Base-by-base conservation (phyloP, 1,140 invertebrate species). In the Brachionus rubens region DNA sequence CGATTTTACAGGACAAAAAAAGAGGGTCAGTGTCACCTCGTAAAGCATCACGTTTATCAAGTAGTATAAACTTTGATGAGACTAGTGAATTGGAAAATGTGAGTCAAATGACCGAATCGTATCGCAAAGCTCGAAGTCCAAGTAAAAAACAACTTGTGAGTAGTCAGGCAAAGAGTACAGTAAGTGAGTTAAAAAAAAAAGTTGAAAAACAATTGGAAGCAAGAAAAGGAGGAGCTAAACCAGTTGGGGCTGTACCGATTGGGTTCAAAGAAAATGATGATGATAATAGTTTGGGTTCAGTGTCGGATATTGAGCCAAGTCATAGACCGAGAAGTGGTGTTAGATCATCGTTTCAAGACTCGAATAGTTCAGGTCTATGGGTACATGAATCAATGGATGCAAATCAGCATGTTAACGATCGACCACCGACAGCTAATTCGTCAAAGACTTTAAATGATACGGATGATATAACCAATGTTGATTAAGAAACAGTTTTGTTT, bases 381-480 rank as follows among this genome's bases (percentile, higher is more conserved):
- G 36, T 70, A 10, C 19, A 16, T 5, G 67, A 70, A n/a, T 70
- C 67, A n/a, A 70, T 33, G n/a, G 67, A 50, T 48, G 16, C 41
- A 24, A 33, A 48, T 24, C 67, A 21, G 6, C 36, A 70, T n/a
- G n/a, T n/a, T n/a, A n/a, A n/a, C n/a, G n/a, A n/a, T n/a, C 43
- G 67, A 70, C 67, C 67, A n/a, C 40, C 43, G 46, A 70, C 67
- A 21, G 67, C 67, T 4, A 70, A 47, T 47, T 70, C 67, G 3
- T 50, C 47, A 33, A 70, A 70, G 12, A 70, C 67, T 12, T n/a
- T n/a, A n/a, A n/a, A n/a, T 50, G 67, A 70, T 48, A 33, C 67
- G 24, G 67, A 70, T 70, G 67, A 70, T 46, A 70, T 70, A n/a
- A 36, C 28, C n/a, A 62, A 62, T 62, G 36, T 62, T 62, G 56